Evolutionary conservation across 2,113 vertebrate genomes (phyloP).

Genomic region (Eretmochelys imbricata): DNA sequence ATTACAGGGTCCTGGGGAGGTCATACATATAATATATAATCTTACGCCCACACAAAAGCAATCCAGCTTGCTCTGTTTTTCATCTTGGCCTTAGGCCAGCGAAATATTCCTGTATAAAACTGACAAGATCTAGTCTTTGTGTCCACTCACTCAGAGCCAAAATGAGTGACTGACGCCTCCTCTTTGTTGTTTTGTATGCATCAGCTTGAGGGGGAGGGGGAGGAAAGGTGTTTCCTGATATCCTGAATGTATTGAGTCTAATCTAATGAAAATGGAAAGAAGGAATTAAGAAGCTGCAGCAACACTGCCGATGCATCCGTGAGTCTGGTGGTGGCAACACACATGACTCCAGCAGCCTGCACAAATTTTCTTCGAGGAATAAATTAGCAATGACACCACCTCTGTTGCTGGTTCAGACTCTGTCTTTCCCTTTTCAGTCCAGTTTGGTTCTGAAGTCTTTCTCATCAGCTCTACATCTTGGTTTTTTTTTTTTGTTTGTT

Average conservation of each 20-base stretch:
- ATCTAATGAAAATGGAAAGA: background rate
- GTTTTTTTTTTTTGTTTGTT: background rate
- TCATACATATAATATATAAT: background rate
- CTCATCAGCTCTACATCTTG: background rate
- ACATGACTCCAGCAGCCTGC: accelerated
- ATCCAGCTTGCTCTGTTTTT: background rate
- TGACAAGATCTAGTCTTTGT: background rate
- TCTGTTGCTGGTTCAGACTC: background rate
- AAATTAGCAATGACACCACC: background rate
- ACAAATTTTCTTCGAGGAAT: background rate
- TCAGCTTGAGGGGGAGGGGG: background rate
- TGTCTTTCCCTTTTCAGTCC: background rate
- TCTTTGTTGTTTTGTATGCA: background rate
- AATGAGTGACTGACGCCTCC: background rate
- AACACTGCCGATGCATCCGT: background rate
- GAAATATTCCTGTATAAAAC: background rate
- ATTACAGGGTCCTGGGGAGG: background rate
- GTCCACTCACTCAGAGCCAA: background rate
- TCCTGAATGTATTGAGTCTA: background rate
- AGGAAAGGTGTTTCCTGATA: background rate
- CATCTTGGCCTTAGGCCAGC: background rate
- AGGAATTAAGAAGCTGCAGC: background rate
- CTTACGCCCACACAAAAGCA: background rate
- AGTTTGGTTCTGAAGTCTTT: background rate
- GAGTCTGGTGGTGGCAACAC: background rate